Percentiles rank a stretch among this genome's conserved stretches.
Evolutionary conservation across 2,113 vertebrate genomes (phyloP).

Genomic region (Macheiramphus alcinus): DNA sequence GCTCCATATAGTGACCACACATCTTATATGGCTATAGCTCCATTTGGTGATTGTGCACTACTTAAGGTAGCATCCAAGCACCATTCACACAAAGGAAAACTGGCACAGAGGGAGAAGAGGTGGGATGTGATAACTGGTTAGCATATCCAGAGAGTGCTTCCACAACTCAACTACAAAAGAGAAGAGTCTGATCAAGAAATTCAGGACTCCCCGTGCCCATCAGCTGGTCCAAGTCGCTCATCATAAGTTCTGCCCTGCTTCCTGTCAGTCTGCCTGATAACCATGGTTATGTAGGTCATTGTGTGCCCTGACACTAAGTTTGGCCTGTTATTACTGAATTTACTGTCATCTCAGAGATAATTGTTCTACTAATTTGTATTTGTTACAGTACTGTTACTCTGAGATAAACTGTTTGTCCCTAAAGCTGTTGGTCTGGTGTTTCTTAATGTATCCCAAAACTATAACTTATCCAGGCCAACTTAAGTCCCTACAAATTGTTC

Average conservation of each 20-base stretch:
- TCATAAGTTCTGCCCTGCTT: neutral
- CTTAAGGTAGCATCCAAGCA: neutral
- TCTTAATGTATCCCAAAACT: neutral
- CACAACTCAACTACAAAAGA: neutral
- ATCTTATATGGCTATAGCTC: neutral
- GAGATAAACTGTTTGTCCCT: neutral
- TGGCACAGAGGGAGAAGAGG: neutral
- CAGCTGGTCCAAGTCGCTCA: neutral
- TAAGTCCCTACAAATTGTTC: neutral
- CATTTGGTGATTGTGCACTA: neutral
- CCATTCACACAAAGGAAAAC: neutral
- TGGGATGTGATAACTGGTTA: neutral
- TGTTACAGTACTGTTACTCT: neutral
- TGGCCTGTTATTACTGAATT: neutral
- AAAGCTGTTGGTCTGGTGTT: neutral
- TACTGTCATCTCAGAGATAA: neutral
- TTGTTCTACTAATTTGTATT: neutral
- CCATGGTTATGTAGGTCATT: neutral
- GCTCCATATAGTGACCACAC: neutral
- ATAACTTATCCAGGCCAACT: neutral
- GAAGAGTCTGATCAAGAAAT: neutral
- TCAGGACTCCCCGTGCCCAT: rapidly evolving
- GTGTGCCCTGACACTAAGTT: neutral
- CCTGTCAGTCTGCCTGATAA: neutral
- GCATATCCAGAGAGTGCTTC: neutral